Evolutionary conservation across 2,797 vertebrate genomes (phyloP), one percentile per base, ranked within the genome.

Genomic region (Epinephelus malabaricus): DNA sequence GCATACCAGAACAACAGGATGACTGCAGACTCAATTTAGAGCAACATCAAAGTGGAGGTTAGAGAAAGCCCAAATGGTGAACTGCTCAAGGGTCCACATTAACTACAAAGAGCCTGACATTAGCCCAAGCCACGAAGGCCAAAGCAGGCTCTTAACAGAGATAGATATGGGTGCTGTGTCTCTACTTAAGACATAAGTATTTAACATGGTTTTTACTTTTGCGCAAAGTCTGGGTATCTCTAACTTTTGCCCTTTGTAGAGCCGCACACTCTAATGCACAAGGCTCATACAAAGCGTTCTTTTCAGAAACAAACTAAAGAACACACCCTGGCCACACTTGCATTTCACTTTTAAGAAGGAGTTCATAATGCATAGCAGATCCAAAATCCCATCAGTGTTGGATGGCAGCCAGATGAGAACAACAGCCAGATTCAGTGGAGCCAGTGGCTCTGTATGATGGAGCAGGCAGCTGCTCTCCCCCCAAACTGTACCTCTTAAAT

Each of bases 381-480:
- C 76, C 70, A 67, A 83, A 88, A 85, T 92, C 89, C 80, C 86
- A 87, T 91, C 86, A 84, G 67, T 9, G 75, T 60, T 94, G 93
- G 91, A 86, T 1, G 51, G 46, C 53, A 2, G 87, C 93, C 94
- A 94, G 88, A 70, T 54, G 55, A 83, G 87, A 91, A 93, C 87
- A 89, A 89, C 82, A 76, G 86, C 80, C 87, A 91, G 88, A 89
- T 88, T 92, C 73, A 86, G 76, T 68, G 6, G 61, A 88, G 88
- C 86, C 82, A 86, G 87, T 47, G 10, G 84, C 71, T 85, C 80
- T 82, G 70, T 84, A 69, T 78, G 86, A 89, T 85, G 82, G 86
- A 91, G 72, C 51, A 69, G 83, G 84, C 89, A 92, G 89, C 88
- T 86, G 89, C 85, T 83, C 55, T 63, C 70, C 84, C 82, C 66